Base-by-base conservation (phyloP, 1,140 invertebrate species). In the Penaeus chinensis region DNA sequence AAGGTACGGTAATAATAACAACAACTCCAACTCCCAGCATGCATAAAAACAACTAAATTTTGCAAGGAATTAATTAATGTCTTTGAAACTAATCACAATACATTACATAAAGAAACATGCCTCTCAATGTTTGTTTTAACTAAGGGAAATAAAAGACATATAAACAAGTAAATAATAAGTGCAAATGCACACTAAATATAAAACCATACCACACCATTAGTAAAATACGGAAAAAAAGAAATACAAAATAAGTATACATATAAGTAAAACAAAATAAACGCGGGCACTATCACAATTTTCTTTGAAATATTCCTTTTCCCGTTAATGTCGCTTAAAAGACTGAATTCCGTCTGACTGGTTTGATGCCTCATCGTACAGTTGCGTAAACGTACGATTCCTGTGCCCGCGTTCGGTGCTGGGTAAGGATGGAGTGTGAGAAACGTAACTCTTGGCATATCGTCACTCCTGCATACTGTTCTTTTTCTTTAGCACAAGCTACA, bases 331-430 rank as follows among this genome's bases (percentile, higher is more conserved):
- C 54, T 54, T 54, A 10, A 54, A 11, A 54, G 54, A 54, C 54
- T 54, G 54, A 54, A 54, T 54, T 54, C 54, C 54, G 54, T 54
- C 54, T 54, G 54, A 54, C 54, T 54, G 54, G 54, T 54, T 54
- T 54, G 54, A 54, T 54, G 54, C 54, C 54, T 54, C 54, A 54
- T 54, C 54, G 54, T 54, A 54, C 54, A 8, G 16, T 54, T 54
- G 54, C 54, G 54, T 5, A 13, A 54, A 54, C 54, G 54, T 54
- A 62, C n/a, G 61, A 61, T 37, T 84, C 54, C 62, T 47, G 63
- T 85, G 84, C 84, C 84, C 84, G 62, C 76, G 76, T 85, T 85
- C 20, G 76, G 76, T 85, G 42, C 77, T 79, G 37, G 65, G 37
- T 78, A 79, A 60, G 84, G 54, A 13, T 60, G 32, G n/a, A 20